Base-by-base conservation (phyloP, 2,113 vertebrate genomes). In the Sylvilagus bachmani region DNA sequence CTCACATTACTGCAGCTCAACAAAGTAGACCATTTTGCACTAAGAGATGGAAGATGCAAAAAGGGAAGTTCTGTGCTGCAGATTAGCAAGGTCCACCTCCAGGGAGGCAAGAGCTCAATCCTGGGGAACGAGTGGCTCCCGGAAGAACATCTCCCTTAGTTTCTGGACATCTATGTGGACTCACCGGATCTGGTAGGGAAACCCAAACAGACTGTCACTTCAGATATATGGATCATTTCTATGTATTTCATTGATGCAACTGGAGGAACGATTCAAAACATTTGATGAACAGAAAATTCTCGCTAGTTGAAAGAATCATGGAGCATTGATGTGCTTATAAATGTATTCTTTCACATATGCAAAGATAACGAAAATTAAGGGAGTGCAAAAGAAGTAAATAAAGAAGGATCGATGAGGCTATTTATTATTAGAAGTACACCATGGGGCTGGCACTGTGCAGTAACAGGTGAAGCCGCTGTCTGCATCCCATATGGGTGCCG, bases 1-100 rank as follows among this genome's bases (percentile, higher is more conserved):
- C 91, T 97, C 84, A 96, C 95, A 96, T 96, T 93, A 96, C 67
- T 94, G 58, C 97, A 98, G 96, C 80, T 24, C 25, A 96, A 97
- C 96, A 97, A 97, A 96, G 89, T 1, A 0, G 95, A 96, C 95
- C 95, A 87, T 64, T 95, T 36, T 89, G 25, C 36, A 27, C 79
- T 86, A 71, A 89, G 36, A 85, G 49, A 83, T 10, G 10, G 31
- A 55, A 89, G 53, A 83, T 82, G 55, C 25, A 29, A 82, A 49
- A 29, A 36, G 61, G 87, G 81, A 95, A 70, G 14, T 21, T 90
- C 27, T 14, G 22, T 51, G 75, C 64, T 53, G 83, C 75, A 95
- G 71, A 90, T 67, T 66, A 91, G 81, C 31, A 69, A 71, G 3
- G 8, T n/a, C 49, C 94, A 82, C 53, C 17, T 44, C 9, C 27